Conservation (phyloP, 2,113 vertebrate genomes). For the Carassius carassius region DNA sequence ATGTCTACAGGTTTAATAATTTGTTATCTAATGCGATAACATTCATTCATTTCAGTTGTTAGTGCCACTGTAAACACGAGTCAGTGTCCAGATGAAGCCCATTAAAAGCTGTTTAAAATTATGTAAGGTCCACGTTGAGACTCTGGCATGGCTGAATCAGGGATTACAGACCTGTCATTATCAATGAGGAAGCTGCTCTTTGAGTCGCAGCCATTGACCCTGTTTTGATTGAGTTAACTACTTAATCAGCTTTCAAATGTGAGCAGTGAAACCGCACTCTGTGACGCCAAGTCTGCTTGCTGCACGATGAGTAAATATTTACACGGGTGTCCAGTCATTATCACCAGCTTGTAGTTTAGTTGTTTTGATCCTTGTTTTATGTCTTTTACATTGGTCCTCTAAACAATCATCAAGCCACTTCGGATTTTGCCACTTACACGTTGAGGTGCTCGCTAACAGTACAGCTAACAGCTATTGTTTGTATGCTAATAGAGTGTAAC, state of each 20-base stretch:
- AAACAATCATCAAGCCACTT: constrained; percentile 52
- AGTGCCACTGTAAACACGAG: neutral
- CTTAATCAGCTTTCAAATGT: constrained; percentile 27
- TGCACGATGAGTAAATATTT: constrained; percentile 53
- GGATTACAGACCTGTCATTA: constrained; percentile 6
- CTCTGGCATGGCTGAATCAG: neutral
- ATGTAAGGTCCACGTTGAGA: neutral
- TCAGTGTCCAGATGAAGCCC: neutral
- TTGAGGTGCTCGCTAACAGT: constrained; percentile 39
- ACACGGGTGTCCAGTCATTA: constrained; percentile 50
- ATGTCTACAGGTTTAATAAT: neutral
- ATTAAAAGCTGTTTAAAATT: neutral
- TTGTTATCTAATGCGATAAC: neutral
- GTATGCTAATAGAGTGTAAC: constrained; percentile 50
- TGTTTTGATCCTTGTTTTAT: constrained; percentile 59
- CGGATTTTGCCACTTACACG: constrained; percentile 34
- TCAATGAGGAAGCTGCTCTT: constrained; percentile 26
- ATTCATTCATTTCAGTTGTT: neutral
- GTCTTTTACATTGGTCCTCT: constrained; percentile 46
- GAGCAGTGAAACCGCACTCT: neutral
- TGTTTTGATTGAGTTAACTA: constrained; percentile 21
- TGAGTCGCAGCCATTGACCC: neutral
- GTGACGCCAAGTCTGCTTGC: constrained; percentile 26
- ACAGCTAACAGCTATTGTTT: constrained; percentile 45
- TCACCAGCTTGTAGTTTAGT: constrained; percentile 38